Evolutionary conservation across 2,113 vertebrate species (phyloP).

Genomic region (Grus americana): DNA sequence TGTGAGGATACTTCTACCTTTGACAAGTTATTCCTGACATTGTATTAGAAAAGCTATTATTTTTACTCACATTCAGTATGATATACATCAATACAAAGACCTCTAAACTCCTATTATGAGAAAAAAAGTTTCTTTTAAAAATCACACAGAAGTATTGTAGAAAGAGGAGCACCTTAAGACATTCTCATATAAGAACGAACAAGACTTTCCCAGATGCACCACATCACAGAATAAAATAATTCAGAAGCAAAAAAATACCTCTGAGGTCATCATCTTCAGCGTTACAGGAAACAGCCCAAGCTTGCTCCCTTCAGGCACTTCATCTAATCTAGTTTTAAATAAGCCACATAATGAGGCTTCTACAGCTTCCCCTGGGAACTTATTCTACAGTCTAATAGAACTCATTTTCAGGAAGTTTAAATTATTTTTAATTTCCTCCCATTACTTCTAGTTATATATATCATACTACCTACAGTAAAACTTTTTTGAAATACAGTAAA

Average conservation of each 20-base stretch:
- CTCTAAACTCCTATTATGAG: not conserved
- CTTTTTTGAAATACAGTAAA: conserved; percentile 24
- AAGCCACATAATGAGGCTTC: conserved; percentile 56
- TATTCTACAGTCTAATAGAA: conserved; percentile 27
- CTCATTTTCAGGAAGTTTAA: conserved; percentile 42
- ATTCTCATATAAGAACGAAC: not conserved
- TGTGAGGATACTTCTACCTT: not conserved
- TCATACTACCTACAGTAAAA: conserved; percentile 6
- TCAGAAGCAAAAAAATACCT: not conserved
- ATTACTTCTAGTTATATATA: conserved; percentile 37
- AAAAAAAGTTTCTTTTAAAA: not conserved
- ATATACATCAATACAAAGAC: not conserved
- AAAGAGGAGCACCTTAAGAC: not conserved
- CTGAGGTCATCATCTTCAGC: conserved; percentile 21
- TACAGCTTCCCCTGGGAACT: conserved; percentile 36
- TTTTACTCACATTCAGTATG: not conserved
- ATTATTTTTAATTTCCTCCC: conserved; percentile 61
- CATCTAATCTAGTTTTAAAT: conserved; percentile 63
- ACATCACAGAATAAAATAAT: not conserved
- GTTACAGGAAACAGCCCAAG: conserved; percentile 22
- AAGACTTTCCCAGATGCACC: not conserved
- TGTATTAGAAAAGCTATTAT: not conserved
- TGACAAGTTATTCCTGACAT: not conserved
- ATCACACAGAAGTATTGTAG: not conserved
- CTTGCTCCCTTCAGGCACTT: conserved; percentile 37